phyloP scores from a whole-genome alignment of 2,797 vertebrate species.

The Scarus forsteni region DNA sequence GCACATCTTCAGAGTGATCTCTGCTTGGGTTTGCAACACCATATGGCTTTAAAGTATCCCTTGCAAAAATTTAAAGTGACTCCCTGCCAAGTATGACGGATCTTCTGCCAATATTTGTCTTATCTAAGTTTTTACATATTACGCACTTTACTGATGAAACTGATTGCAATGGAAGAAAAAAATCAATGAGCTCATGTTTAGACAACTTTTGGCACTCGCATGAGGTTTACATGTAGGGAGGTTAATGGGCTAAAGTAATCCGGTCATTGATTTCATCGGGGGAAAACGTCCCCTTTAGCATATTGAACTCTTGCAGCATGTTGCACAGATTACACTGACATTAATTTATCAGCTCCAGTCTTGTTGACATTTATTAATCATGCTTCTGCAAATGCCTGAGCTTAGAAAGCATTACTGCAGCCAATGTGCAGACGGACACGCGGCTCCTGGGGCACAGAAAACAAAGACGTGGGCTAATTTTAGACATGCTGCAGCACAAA shows the following conservation, averaged over 20 bases:
- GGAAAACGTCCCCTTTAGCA: conserved; percentile 21
- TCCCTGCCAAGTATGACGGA: conserved; percentile 16
- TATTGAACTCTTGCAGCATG: conserved; percentile 23
- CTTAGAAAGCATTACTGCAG: conserved; percentile 18
- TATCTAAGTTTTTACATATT: conserved; percentile 20
- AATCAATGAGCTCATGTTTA: conserved; percentile 22
- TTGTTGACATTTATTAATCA: conserved; percentile 7
- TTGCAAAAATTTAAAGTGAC: conserved; percentile 26
- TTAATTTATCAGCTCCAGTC: conserved; percentile 11
- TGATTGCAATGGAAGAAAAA: conserved; percentile 21
- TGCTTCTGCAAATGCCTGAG: conserved; percentile 4
- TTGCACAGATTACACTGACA: conserved; percentile 22
- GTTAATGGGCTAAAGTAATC: conserved; percentile 37
- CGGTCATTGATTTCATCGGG: conserved; percentile 11
- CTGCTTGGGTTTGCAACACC: neutral
- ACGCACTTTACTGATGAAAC: conserved; percentile 28
- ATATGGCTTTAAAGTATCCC: conserved; percentile 8
- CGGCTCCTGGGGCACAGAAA: conserved; percentile 42
- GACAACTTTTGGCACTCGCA: conserved; percentile 26
- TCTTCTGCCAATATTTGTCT: conserved; percentile 14
- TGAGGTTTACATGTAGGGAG: conserved; percentile 20
- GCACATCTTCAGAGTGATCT: neutral
- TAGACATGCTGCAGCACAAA: conserved; percentile 54
- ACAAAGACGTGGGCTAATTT: conserved; percentile 47
- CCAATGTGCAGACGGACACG: conserved; percentile 40